phyloP scores from a whole-genome alignment of 1,140 invertebrate genomes.

The Cyclina sinensis region DNA sequence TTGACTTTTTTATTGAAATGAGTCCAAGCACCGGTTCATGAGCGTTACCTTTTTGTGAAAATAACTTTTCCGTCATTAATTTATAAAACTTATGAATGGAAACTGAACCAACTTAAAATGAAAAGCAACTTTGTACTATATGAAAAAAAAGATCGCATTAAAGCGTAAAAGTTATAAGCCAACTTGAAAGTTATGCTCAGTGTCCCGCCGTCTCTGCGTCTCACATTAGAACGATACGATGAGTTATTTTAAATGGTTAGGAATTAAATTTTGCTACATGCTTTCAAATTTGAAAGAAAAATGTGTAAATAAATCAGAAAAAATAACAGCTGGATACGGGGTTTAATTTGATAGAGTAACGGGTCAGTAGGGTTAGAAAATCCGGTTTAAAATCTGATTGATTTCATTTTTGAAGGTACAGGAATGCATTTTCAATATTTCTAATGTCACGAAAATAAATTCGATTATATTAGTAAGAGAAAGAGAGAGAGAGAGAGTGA shows the following conservation, averaged over 20 bases:
- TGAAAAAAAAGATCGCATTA: slow-evolving; percentile 13
- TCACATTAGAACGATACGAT: slow-evolving; percentile 30
- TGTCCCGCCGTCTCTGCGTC: not conserved
- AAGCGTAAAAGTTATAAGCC: not conserved
- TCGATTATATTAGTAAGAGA: no score
- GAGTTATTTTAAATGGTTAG: slow-evolving; percentile 30
- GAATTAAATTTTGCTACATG: slow-evolving; percentile 46
- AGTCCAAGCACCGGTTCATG: slow-evolving; percentile 14
- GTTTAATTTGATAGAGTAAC: slow-evolving; percentile 13
- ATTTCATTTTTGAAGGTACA: not conserved
- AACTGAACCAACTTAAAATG: slow-evolving; percentile 1
- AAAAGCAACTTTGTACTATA: slow-evolving; percentile 24
- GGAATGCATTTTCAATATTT: not conserved
- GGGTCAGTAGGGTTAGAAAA: slow-evolving; percentile 18
- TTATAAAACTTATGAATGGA: not conserved
- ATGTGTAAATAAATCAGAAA: slow-evolving; percentile 44
- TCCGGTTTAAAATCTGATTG: not conserved
- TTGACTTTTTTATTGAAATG: slow-evolving; percentile 17
- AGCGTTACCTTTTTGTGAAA: slow-evolving; percentile 34
- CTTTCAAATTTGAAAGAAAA: slow-evolving; percentile 39
- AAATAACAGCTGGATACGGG: slow-evolving; percentile 16
- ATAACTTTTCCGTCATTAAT: slow-evolving; percentile 15
- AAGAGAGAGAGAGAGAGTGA: no score
- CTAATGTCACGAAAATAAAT: not conserved
- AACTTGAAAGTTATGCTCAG: slow-evolving; percentile 3